Evolutionary conservation across 2,888 invertebrate genomes (phyloP).

Genomic region (Timema cristinae): DNA sequence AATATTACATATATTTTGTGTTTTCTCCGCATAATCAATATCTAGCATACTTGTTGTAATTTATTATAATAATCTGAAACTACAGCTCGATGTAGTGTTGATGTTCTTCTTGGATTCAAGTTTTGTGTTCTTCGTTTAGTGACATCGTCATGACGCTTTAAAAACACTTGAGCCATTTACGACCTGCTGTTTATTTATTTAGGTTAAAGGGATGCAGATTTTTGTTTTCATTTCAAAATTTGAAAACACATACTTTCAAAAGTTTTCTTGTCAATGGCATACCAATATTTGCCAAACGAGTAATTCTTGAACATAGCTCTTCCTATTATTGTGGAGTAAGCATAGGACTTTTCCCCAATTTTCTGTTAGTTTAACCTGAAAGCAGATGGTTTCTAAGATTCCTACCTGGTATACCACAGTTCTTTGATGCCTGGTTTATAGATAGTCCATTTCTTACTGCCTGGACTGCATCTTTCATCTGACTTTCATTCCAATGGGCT

Average conservation of each 20-base stretch:
- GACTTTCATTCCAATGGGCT: background rate
- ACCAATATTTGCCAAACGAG: background rate
- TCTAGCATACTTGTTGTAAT: background rate
- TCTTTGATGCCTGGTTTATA: background rate
- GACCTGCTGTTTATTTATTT: background rate
- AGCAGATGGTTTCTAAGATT: background rate
- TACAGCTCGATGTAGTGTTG: background rate
- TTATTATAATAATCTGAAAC: background rate
- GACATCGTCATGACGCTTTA: background rate
- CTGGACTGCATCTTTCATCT: background rate
- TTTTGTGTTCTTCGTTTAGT: background rate
- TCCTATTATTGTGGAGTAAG: background rate
- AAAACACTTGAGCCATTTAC: constrained; percentile 1
- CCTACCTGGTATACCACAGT: background rate
- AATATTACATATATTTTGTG: background rate
- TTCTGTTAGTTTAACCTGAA: background rate
- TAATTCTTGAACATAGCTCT: background rate
- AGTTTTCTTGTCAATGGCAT: background rate
- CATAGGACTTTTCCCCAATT: background rate
- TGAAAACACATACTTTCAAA: background rate
- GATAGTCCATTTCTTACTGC: background rate
- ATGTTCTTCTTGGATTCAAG: background rate
- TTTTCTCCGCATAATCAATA: background rate
- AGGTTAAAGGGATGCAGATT: background rate
- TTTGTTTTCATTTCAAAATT: background rate